These are phyloP conservation scores for Anarhynchus alexandrinus DNA, from an alignment of 2,113 vertebrate genomes.

Conservation along the genomic window DNA sequence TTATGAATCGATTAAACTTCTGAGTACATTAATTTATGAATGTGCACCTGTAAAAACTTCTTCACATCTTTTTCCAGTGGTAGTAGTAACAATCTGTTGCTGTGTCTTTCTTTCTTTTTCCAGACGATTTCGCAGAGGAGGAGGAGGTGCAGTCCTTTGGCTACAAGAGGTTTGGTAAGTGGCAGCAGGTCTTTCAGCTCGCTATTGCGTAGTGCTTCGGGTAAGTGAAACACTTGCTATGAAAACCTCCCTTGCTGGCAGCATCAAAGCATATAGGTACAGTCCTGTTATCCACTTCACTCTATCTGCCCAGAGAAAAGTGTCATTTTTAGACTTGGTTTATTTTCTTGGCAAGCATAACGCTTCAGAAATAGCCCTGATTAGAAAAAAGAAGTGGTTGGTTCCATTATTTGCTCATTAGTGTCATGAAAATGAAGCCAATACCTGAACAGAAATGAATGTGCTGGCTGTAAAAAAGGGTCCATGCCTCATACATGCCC, in stretches of 20 bases:
- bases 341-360: background rate
- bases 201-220: background rate
- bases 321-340: background rate
- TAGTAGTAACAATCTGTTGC: background rate
- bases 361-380: background rate
- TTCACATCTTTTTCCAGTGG: background rate
- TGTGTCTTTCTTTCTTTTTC: slow-evolving; percentile 56
- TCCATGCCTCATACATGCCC: background rate
- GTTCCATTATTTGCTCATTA: background rate
- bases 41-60: background rate
- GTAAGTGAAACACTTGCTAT: background rate
- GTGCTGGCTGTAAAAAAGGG: background rate
- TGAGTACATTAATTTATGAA: background rate
- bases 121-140: slow-evolving; percentile 96
- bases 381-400: background rate
- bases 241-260: background rate
- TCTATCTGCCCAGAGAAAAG: background rate
- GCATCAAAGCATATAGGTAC: background rate
- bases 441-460: background rate
- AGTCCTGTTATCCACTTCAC: background rate
- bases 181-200: background rate
- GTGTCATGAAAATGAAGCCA: background rate
- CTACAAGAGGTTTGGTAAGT: slow-evolving; percentile 99
- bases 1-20: background rate
- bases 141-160: slow-evolving; percentile 98